Base-by-base conservation (phyloP, 2,888 invertebrate genomes). In the Sthenelais limicola region DNA sequence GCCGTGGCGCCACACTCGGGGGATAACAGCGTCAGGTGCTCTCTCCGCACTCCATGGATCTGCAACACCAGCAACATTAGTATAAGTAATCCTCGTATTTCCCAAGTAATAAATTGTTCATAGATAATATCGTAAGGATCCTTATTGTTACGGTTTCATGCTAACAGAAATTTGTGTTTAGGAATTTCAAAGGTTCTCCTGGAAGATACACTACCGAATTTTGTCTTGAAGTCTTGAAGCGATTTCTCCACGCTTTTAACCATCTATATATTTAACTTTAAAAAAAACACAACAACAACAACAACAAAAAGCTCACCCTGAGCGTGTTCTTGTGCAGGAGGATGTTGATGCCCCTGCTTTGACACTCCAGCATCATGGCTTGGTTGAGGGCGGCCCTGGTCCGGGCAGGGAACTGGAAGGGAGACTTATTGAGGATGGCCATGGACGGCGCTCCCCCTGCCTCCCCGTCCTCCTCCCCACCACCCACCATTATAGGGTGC, bases 1-100 rank as follows among this genome's bases (percentile, higher is more conserved):
- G 80, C 75, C n/a, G 73, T 71, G 7, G 85, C 84, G 12, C 76
- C 72, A 69, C 84, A 87, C 47, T 67, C 77, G 68, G 74, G 76
- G 73, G 80, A 82, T 71, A 76, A 77, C 69, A 80, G 80, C 32
- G 80, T 76, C 48, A 86, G 66, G 75, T 81, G 82, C 24, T 80
- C 79, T 15, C 75, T 78, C n/a, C 80, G 76, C 18, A 84, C 73
- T 4, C 80, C 80, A 73, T 81, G 79, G 58, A 77, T 75, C 84
- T 84, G 80, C 18, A 75, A 74, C 33, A 26, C 18, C 7, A 56
- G 32, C 18, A 43, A 15, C 43, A 43, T 9, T 43, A 43, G 18
- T 18, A 9, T 15, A 15, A 18, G 18, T 15, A 51, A 18, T 12
- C 51, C 12, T n/a, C 9, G 51, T 21, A 51, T 18, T 51, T n/a